Base-by-base conservation (phyloP, 2,113 vertebrate genomes). In the Pachycephala philippinensis region DNA sequence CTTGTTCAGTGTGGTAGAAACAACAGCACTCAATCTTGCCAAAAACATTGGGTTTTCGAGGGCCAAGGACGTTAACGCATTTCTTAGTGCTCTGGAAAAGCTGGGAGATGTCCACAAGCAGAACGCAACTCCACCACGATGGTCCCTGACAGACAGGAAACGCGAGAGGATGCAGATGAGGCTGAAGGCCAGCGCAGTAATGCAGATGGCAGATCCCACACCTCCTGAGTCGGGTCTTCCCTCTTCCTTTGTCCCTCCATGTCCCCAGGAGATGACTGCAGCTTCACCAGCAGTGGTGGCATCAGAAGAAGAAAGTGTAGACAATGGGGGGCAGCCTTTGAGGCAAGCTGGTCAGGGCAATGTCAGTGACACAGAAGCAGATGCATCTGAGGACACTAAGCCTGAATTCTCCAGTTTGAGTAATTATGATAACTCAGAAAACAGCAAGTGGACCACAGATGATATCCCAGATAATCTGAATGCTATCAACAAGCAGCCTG, bases 381-480 rank as follows among this genome's bases (percentile, higher is more conserved):
- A 16, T 33, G 64, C 6, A 24, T 45, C 40, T 2, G 56, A 52
- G 47, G 84, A 33, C 30, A 4, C 4, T 3, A 82, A 80, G 9
- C n/a, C 92, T 18, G 3, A 94, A 0, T 94, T 89, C 53, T 94
- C 45, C 75, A 77, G 31, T 26, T 60, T 59, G 80, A 81, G 42
- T 76, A 47, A 70, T 33, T 95, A 96, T 18, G 94, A 98, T 93
- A 68, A 97, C 97, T 78, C 97, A 28, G 98, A 98, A 26, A 97
- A 98, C 2, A 96, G 95, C 52, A 98, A 97, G 92, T 99, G 99
- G 99, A 98, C 98, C 31, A 98, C 96, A 1, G 99, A 99, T 14
- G 99, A 99, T 16, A 99, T 99, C 95, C 99, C 99, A 0, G 99
- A 99, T 68, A 98, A 98, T 86, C 96, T 99, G 71, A 99, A 99